Base-by-base conservation (phyloP, 2,797 vertebrate genomes). In the Trachurus trachurus region DNA sequence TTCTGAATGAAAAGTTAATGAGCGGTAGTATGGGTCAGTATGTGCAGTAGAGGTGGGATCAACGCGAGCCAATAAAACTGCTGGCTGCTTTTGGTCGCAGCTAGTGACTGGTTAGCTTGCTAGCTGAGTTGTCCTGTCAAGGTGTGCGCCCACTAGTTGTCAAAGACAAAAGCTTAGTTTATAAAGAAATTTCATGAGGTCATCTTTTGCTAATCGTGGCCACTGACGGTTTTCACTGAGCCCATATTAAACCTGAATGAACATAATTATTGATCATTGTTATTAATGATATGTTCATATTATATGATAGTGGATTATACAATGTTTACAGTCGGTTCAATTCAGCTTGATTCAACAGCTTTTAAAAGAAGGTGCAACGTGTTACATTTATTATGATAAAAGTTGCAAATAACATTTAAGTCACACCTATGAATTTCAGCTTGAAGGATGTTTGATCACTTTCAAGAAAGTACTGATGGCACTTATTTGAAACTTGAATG, bases 41-140 rank as follows among this genome's bases (percentile, higher is more conserved):
- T 34, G 47, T 64, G 54, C 29, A 31, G 58, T 47, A 53, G 69
- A 81, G 40, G 77, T 72, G 80, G 66, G 42, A 78, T 44, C 63
- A 74, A 22, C 66, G 78, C 59, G 60, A 82, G 73, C 70, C 69
- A 66, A 56, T 78, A 11, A 66, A 84, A 82, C 50, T 78, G 70
- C 57, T 66, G 60, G 37, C 50, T 80, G 13, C 29, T 52, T 44
- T 39, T 59, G 61, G 56, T 81, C 44, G 34, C 67, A 64, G 66
- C 29, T 66, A 60, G 72, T 75, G 76, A 31, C 45, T 70, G 74
- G 64, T 64, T 80, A 70, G 79, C 78, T 72, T 34, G 69, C 71
- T 79, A 72, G 70, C 12, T 71, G 4, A 66, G 63, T 50, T 76
- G 16, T 45, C n/a, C 42, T 70, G 31, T 68, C 22, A 76, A 76